Percentiles rank a stretch among this genome's conserved stretches.
Evolutionary conservation across 2,888 invertebrate genomes (phyloP).

Genomic region (Nymphalis polychloros): DNA sequence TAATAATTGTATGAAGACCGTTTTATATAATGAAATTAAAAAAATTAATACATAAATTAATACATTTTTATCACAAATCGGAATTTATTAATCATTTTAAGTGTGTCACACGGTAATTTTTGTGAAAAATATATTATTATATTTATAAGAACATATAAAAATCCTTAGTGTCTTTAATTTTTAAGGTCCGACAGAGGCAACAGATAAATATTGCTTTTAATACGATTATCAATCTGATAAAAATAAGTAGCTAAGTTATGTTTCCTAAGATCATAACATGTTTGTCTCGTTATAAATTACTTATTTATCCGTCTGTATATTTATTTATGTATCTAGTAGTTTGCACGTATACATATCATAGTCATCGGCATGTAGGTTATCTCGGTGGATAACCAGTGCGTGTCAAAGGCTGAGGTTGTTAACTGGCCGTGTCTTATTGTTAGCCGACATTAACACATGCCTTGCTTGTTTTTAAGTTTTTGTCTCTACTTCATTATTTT

Average conservation of each 20-base stretch:
- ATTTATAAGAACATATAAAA: too few species aligned
- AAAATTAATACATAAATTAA: too few species aligned
- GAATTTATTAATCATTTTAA: too few species aligned
- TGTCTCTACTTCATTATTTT: background rate
- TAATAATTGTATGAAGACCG: too few species aligned
- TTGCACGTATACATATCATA: constrained; percentile 17
- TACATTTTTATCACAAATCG: too few species aligned
- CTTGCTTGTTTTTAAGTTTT: constrained; percentile 48
- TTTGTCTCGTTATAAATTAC: background rate
- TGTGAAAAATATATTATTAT: too few species aligned
- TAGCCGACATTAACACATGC: constrained; percentile 43
- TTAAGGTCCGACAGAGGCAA: too few species aligned
- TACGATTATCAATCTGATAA: too few species aligned
- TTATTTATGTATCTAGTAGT: constrained; percentile 3
- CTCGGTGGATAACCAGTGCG: constrained; percentile 65
- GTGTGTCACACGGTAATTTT: too few species aligned
- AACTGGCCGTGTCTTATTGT: constrained; percentile 56
- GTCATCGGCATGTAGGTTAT: constrained; percentile 53
- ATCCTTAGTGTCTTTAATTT: too few species aligned
- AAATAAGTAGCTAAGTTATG: too few species aligned
- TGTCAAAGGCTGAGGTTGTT: constrained; percentile 59
- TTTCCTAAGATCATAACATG: background rate
- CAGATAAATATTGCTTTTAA: too few species aligned
- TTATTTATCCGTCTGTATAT: constrained; percentile 5
- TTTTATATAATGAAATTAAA: background rate